Percentiles rank a stretch among this genome's conserved stretches.
phyloP scores from a whole-genome alignment of 2,797 vertebrate genomes.

The Cichlasoma orientale region DNA sequence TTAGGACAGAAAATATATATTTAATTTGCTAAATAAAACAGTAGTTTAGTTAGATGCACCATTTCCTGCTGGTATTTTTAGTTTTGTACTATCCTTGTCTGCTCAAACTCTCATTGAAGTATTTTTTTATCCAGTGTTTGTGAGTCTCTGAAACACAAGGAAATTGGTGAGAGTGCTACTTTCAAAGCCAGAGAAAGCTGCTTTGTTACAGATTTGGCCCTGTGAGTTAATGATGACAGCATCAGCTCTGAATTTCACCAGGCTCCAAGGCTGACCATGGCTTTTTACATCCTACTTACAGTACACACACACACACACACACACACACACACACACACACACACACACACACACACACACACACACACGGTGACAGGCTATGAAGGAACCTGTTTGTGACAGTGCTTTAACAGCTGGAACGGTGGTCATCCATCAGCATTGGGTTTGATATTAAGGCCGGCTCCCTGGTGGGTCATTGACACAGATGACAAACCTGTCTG shows the following conservation, averaged over 20 bases:
- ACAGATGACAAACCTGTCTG: conserved; percentile 79
- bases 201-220: conserved; percentile 2
- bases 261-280: conserved; percentile 39
- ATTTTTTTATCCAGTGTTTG: not conserved
- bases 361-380: conserved; percentile 54
- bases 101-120: not conserved
- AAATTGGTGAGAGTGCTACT: not conserved
- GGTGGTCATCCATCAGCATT: conserved; percentile 77
- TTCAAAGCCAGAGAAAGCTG: conserved; percentile 2
- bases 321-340: conserved; percentile 15
- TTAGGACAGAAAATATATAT: not conserved
- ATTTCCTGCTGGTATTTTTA: not conserved
- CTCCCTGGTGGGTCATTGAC: conserved; percentile 80
- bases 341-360: conserved; percentile 11
- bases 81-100: not conserved
- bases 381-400: conserved; percentile 69
- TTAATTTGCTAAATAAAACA: not conserved
- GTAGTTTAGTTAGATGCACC: not conserved
- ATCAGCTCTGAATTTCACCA: conserved; percentile 11
- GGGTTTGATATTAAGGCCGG: conserved; percentile 77
- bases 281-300: conserved; percentile 27
- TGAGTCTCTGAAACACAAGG: not conserved
- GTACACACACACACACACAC: conserved; percentile 16
- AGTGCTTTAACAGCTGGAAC: conserved; percentile 76
- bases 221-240: conserved; percentile 22